Evolutionary conservation across 35 echinoderm and acorn worm species (phyloP), one percentile per base, ranked within the genome.

Genomic region (Amphiura filiformis): DNA sequence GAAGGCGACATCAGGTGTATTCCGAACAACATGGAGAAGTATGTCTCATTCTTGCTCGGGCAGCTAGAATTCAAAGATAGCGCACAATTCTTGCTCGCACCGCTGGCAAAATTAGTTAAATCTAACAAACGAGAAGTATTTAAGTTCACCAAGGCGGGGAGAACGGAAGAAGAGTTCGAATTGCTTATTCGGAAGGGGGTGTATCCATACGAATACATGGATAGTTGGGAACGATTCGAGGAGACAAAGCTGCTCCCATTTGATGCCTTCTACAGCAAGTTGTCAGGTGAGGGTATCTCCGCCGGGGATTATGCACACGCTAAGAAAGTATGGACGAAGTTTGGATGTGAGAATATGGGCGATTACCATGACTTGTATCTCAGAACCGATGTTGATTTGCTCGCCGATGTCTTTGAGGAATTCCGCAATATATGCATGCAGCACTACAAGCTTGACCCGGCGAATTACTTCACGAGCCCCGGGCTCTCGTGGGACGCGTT

Each of bases 21-120:
- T 35, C 80, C 87, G 11, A 83, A 84, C 80, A 89, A 84, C 80
- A 89, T 52, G 57, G 87, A 89, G 82, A 89, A 89, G 77, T 89
- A 89, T 84, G 40, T 89, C 34, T 89, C 87, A 35, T 89, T 89
- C 57, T 84, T 39, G 15, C 31, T 80, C 31, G 78, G 78, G 78
- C 78, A 88, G 36, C 84, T 86, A 22, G 26, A 47, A 35, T 86
- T 86, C 61, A 86, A 65, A 36, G 78, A 80, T 39, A 80, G 78
- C 38, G 78, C 31, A 26, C 84, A 44, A 40, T 88, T 88, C 47
- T 41, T 86, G 52, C 61, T 86, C 26, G 84, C 84, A 76, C 47
- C 84, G 35, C 84, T 86, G 40, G 82, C 40, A 15, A 87, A 87
- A 28, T 56, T 87, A 56, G 86, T 87, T 15, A 35, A 31, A 44